phyloP scores from a whole-genome alignment of 2,888 invertebrate species.

The Nipponacmea schrenckii region DNA sequence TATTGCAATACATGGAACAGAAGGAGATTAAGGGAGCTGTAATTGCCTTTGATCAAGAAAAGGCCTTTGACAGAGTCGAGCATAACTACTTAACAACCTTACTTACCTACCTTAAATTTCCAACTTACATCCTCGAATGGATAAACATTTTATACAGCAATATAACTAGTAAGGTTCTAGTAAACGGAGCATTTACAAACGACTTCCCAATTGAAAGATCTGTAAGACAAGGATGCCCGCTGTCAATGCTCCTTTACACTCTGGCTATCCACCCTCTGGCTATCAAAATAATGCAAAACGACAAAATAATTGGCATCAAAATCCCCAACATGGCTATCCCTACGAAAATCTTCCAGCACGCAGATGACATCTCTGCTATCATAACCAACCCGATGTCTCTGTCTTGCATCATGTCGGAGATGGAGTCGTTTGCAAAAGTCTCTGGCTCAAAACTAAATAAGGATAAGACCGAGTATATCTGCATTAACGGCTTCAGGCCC shows the following conservation, averaged over 20 bases:
- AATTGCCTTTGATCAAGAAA: slow-evolving; percentile 1
- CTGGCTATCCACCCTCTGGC: neutral
- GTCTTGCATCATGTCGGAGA: neutral
- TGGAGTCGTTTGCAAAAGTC: neutral
- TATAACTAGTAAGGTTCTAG: neutral
- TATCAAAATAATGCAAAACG: neutral
- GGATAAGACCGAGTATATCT: neutral
- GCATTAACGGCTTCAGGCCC: too few species aligned
- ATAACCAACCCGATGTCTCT: neutral
- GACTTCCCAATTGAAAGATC: neutral
- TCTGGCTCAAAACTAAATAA: neutral
- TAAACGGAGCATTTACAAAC: neutral
- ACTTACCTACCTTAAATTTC: neutral
- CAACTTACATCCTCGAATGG: neutral
- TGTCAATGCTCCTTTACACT: neutral
- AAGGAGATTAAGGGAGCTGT: neutral
- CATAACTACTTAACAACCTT: neutral
- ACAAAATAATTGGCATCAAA: neutral
- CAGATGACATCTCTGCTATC: neutral
- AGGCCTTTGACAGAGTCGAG: neutral
- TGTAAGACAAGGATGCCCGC: neutral
- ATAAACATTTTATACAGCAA: neutral
- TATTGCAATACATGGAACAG: neutral
- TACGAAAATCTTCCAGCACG: neutral
- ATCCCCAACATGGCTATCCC: neutral